Conservation (phyloP, 2,113 vertebrate species). For the Elephantulus edwardii region DNA sequence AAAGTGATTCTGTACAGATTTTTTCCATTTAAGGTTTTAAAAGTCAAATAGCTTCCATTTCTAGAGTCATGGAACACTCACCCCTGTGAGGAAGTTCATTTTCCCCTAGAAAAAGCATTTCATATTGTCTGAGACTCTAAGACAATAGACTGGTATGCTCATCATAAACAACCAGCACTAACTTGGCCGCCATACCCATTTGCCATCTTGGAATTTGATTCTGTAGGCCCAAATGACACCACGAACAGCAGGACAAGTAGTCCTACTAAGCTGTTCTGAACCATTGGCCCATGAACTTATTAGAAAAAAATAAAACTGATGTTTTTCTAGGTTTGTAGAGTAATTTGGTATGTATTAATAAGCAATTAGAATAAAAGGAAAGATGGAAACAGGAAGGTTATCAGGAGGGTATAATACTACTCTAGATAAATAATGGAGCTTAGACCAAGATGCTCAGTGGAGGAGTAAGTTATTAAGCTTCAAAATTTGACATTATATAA, state of each 20-base stretch:
- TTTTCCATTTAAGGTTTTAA: constrained; percentile 31
- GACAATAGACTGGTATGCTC: neutral
- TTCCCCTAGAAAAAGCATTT: neutral
- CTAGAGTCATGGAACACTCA: neutral
- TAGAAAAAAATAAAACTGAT: neutral
- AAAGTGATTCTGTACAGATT: constrained; percentile 39
- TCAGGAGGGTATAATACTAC: neutral
- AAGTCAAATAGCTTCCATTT: constrained; percentile 22
- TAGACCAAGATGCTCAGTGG: neutral
- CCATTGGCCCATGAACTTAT: neutral
- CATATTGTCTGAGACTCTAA: neutral
- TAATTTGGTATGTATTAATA: neutral
- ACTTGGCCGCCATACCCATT: neutral
- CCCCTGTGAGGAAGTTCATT: neutral
- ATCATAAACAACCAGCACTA: neutral
- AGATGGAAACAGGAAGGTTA: neutral
- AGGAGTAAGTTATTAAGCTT: neutral
- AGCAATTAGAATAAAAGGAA: neutral
- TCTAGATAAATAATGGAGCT: neutral
- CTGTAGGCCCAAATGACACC: neutral
- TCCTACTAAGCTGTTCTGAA: neutral
- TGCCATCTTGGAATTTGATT: neutral
- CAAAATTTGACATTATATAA: neutral
- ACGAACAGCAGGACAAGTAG: neutral
- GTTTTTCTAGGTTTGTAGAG: neutral